These are phyloP conservation scores for Crioceris asparagi DNA, from an alignment of 2,888 invertebrate species.

Conservation along the genomic window DNA sequence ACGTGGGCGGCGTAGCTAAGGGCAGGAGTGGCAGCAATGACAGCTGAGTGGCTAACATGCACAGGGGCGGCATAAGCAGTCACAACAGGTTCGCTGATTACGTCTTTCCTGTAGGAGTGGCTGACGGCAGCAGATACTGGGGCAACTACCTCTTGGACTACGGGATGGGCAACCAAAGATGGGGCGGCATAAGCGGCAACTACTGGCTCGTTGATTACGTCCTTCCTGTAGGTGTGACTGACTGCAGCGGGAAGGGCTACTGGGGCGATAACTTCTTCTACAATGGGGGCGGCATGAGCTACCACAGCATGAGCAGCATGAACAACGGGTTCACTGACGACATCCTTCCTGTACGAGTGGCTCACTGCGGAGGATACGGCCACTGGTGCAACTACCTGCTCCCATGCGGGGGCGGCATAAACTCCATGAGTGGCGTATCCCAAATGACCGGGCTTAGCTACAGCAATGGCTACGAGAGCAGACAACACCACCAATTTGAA, in stretches of 20 bases:
- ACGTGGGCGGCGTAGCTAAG: constrained; percentile 9
- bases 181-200: constrained; percentile 10
- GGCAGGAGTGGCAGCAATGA: constrained; percentile 6
- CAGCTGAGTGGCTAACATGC: too few species aligned
- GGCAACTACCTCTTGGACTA: too few species aligned
- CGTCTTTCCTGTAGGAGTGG: constrained; percentile 21
- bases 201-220: constrained; percentile 13
- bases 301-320: too few species aligned
- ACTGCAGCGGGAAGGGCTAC: constrained; percentile 9
- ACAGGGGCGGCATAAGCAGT: constrained; percentile 23
- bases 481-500: constrained; percentile 34
- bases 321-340: constrained; percentile 1
- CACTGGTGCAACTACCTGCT: constrained; percentile 4
- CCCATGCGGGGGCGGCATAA: constrained; percentile 4
- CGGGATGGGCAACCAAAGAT: constrained; percentile 3
- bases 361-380: constrained; percentile 9
- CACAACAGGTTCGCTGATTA: constrained; percentile 20
- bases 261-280: constrained; percentile 3
- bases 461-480: constrained; percentile 48
- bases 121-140: constrained; percentile 21
- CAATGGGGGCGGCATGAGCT: constrained; percentile 2
- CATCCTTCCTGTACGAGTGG: constrained; percentile 17
- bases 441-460: constrained; percentile 29
- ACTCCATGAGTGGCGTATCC: constrained; percentile 5
- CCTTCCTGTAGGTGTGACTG: constrained; percentile 2